Evolutionary conservation across 2,888 invertebrate species (phyloP).

Genomic region (Apantesis nais): DNA sequence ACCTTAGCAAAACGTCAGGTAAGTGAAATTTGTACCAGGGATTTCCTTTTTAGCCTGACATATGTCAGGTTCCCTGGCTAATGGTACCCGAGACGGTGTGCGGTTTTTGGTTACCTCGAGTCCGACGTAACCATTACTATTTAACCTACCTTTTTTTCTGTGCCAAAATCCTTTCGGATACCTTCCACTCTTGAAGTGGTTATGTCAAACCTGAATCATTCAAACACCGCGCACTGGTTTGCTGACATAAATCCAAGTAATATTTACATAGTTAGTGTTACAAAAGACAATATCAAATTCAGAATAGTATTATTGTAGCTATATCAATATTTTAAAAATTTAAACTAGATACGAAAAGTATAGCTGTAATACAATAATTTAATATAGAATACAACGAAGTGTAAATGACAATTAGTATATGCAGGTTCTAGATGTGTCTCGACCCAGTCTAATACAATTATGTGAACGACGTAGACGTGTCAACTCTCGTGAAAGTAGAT

Average conservation of each 20-base stretch:
- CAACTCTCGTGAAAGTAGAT: constrained; percentile 31
- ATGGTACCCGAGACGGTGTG: too few species aligned
- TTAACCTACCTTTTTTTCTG: too few species aligned
- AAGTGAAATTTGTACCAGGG: too few species aligned
- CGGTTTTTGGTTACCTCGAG: too few species aligned
- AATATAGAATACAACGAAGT: constrained; percentile 27
- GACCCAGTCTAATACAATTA: constrained; percentile 51
- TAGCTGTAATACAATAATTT: not conserved
- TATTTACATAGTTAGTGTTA: not conserved
- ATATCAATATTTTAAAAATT: not conserved
- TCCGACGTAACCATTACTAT: too few species aligned
- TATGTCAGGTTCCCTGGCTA: too few species aligned
- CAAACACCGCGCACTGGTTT: too few species aligned
- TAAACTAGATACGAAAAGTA: not conserved
- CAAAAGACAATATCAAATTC: not conserved
- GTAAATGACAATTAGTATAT: constrained; percentile 44
- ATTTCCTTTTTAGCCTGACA: too few species aligned
- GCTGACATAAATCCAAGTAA: not conserved
- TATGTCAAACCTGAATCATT: too few species aligned
- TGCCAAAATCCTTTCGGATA: too few species aligned
- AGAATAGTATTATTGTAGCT: not conserved
- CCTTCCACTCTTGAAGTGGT: too few species aligned
- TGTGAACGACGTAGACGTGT: constrained; percentile 46
- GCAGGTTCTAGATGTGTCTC: constrained; percentile 31
- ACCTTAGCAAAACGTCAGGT: too few species aligned